phyloP scores from a whole-genome alignment of 2,888 invertebrate species.

The Ochropleura plecta region DNA sequence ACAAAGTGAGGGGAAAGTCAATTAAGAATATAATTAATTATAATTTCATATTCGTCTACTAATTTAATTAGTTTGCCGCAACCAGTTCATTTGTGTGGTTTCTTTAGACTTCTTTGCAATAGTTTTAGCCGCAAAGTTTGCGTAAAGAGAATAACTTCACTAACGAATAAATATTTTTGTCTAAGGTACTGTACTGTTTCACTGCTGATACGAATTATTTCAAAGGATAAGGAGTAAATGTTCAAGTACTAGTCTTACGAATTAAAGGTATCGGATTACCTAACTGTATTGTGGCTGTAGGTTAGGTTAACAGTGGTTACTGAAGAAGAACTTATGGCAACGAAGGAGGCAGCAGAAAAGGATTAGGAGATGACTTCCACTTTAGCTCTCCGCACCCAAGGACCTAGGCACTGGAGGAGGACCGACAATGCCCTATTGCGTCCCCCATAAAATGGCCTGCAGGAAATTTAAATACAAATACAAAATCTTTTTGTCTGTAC shows the following conservation, averaged over 20 bases:
- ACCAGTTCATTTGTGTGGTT: slow-evolving; percentile 21
- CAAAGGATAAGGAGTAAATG: neutral
- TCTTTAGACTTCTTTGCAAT: slow-evolving; percentile 18
- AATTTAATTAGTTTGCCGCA: slow-evolving; percentile 38
- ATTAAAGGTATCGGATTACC: neutral
- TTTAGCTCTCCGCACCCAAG: too few relatives aligned
- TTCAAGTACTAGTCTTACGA: neutral
- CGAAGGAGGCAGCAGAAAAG: too few relatives aligned
- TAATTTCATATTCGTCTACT: slow-evolving; percentile 39
- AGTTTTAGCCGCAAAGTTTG: slow-evolving; percentile 28
- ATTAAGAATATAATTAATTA: slow-evolving; percentile 56
- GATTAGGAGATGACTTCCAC: too few relatives aligned
- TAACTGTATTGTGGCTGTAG: neutral
- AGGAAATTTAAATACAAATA: too few relatives aligned
- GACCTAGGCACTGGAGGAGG: too few relatives aligned
- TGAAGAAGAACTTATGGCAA: too few relatives aligned
- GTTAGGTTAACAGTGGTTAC: neutral
- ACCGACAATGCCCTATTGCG: too few relatives aligned
- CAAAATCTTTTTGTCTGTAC: too few relatives aligned
- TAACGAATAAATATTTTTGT: neutral
- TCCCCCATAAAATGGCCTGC: too few relatives aligned
- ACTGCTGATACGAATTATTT: neutral
- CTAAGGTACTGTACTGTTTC: neutral
- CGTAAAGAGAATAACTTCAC: slow-evolving; percentile 5
- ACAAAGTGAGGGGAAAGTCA: slow-evolving; percentile 42